Evolutionary conservation across 2,888 invertebrate species (phyloP).

Genomic region (Cataglyphis altisquamis): DNA sequence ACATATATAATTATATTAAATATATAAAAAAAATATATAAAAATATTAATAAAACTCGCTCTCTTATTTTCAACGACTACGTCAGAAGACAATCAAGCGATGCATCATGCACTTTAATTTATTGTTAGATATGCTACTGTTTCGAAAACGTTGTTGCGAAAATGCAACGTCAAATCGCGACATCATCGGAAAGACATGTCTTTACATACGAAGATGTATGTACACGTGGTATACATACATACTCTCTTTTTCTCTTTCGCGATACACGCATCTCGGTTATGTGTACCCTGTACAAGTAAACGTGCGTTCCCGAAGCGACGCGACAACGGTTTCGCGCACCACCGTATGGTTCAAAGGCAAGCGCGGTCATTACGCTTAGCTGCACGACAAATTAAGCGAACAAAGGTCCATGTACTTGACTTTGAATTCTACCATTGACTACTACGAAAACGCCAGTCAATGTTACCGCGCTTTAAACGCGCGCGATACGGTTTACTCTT

Average conservation of each 20-base stretch:
- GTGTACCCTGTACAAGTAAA: background rate
- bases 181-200: conserved; percentile 15
- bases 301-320: conserved; percentile 24
- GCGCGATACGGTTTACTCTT: background rate
- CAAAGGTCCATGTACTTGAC: conserved; percentile 67
- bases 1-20: too few species aligned
- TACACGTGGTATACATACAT: conserved; percentile 11
- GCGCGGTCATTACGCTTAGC: conserved; percentile 60
- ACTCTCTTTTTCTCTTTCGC: background rate
- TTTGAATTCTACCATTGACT: conserved; percentile 60
- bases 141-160: background rate
- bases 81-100: background rate
- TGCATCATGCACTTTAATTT: background rate
- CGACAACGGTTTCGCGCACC: conserved; percentile 54
- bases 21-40: background rate
- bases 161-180: conserved; percentile 10
- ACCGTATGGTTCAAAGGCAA: conserved; percentile 59
- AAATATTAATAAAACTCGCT: background rate
- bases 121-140: background rate
- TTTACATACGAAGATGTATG: conserved; percentile 13
- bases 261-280: background rate
- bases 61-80: background rate
- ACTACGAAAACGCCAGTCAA: conserved; percentile 45
- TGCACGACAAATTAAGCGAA: conserved; percentile 67
- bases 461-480: conserved; percentile 22